Evolutionary conservation across 2,113 vertebrate genomes (phyloP).

Genomic region (Elgaria multicarinata): DNA sequence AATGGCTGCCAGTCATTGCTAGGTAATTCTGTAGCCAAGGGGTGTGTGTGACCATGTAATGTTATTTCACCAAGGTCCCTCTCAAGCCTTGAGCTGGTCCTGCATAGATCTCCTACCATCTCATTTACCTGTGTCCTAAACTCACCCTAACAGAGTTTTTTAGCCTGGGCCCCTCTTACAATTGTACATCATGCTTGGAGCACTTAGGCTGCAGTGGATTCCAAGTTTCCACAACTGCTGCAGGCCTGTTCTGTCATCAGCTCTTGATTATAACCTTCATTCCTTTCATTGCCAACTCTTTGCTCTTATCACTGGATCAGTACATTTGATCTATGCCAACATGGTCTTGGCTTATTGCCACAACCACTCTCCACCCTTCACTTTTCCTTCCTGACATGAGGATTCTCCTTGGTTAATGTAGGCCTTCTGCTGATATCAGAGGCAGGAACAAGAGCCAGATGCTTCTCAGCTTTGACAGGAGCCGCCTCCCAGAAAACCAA

Average conservation of each 20-base stretch:
- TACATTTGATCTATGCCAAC: not conserved
- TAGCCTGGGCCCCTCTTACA: not conserved
- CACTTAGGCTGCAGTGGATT: not conserved
- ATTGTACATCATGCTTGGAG: not conserved
- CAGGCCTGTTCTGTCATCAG: not conserved
- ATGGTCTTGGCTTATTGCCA: not conserved
- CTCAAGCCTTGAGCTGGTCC: not conserved
- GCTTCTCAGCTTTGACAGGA: not conserved
- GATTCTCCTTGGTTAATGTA: not conserved
- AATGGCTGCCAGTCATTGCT: not conserved
- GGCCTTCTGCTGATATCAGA: not conserved
- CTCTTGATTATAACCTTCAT: not conserved
- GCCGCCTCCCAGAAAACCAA: not conserved
- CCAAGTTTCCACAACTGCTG: not conserved
- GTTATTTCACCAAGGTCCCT: not conserved
- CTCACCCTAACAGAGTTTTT: not conserved
- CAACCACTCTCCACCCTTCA: not conserved
- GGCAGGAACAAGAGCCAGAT: not conserved
- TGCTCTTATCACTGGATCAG: not conserved
- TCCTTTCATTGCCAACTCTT: not conserved
- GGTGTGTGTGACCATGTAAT: too few relatives aligned
- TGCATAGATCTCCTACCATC: not conserved
- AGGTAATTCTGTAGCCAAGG: not conserved
- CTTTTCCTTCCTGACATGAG: not conserved
- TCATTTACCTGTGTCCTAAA: not conserved